phyloP scores from a whole-genome alignment of 2,888 invertebrate genomes.

The Ommatoiulus sabulosus region DNA sequence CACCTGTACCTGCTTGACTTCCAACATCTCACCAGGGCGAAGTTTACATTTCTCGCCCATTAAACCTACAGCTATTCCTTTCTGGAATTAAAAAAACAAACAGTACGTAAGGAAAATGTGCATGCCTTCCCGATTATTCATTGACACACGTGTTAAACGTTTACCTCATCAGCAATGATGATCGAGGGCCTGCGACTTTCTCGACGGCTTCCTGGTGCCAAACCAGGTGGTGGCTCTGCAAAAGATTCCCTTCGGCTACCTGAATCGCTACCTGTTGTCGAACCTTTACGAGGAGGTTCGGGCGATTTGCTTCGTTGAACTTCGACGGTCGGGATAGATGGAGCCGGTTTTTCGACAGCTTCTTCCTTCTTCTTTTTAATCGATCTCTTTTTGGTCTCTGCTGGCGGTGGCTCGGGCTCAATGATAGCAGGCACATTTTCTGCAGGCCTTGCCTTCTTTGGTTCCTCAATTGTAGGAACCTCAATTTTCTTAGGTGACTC shows the following conservation, averaged over 20 bases:
- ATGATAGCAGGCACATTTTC: conserved; percentile 56
- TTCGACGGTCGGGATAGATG: conserved; percentile 73
- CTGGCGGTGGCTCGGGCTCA: conserved; percentile 52
- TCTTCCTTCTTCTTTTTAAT: conserved; percentile 58
- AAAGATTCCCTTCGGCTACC: conserved; percentile 82
- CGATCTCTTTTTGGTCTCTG: conserved; percentile 56
- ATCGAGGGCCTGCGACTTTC: conserved; percentile 81
- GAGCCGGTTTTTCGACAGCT: conserved; percentile 53
- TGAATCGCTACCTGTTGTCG: conserved; percentile 76
- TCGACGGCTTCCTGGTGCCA: conserved; percentile 56
- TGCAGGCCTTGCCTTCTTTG: neutral
- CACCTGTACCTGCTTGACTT: conserved; percentile 63
- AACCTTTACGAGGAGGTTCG: conserved; percentile 76
- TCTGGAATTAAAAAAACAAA: conserved; percentile 60
- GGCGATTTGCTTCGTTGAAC: conserved; percentile 83
- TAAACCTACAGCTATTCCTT: conserved; percentile 63
- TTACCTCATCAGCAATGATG: conserved; percentile 94
- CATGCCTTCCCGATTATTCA: neutral
- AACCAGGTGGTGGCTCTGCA: conserved; percentile 55
- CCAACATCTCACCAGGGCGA: conserved; percentile 64
- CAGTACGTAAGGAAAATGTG: neutral
- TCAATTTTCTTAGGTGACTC: conserved; percentile 45
- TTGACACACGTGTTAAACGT: neutral
- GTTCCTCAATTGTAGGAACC: conserved; percentile 54
- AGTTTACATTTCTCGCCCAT: conserved; percentile 63